Conservation (phyloP, 2,888 invertebrate genomes). For the Arge pagana region DNA sequence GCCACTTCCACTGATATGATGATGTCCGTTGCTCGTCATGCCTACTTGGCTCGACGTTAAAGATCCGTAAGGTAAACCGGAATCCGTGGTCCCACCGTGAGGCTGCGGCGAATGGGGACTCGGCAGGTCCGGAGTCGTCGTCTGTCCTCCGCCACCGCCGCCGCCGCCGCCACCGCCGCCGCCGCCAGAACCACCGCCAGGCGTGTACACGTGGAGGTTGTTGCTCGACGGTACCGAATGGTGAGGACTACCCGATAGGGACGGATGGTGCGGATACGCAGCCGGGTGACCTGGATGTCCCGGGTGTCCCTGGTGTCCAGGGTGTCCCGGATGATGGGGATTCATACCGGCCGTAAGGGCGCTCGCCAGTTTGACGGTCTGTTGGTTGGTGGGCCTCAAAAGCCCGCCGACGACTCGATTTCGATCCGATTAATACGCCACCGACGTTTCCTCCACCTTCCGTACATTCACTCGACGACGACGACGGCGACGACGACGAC, state of each 20-base stretch:
- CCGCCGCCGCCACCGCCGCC: constrained; percentile 41
- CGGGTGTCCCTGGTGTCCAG: constrained; percentile 62
- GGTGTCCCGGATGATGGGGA: constrained; percentile 75
- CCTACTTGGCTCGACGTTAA: constrained; percentile 48
- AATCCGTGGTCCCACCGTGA: constrained; percentile 48
- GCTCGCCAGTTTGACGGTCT: constrained; percentile 87
- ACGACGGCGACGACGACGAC: too few species aligned
- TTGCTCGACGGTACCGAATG: constrained; percentile 54
- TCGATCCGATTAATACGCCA: too few species aligned
- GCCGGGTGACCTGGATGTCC: constrained; percentile 68
- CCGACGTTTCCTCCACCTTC: too few species aligned
- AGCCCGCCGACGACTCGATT: constrained; percentile 51
- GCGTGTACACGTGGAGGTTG: constrained; percentile 57
- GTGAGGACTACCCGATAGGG: constrained; percentile 59
- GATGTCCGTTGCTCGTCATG: constrained; percentile 53
- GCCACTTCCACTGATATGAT: constrained; percentile 49
- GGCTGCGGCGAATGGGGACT: constrained; percentile 56
- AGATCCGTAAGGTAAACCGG: constrained; percentile 40
- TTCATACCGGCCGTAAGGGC: constrained; percentile 84
- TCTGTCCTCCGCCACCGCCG: constrained; percentile 42
- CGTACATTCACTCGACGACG: too few species aligned
- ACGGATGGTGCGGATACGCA: constrained; percentile 61
- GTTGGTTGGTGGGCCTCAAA: constrained; percentile 59
- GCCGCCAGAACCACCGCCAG: constrained; percentile 48
- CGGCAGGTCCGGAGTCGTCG: constrained; percentile 56